Evolutionary conservation across 2,888 invertebrate species (phyloP).

Genomic region (Bhutanitis thaidina): DNA sequence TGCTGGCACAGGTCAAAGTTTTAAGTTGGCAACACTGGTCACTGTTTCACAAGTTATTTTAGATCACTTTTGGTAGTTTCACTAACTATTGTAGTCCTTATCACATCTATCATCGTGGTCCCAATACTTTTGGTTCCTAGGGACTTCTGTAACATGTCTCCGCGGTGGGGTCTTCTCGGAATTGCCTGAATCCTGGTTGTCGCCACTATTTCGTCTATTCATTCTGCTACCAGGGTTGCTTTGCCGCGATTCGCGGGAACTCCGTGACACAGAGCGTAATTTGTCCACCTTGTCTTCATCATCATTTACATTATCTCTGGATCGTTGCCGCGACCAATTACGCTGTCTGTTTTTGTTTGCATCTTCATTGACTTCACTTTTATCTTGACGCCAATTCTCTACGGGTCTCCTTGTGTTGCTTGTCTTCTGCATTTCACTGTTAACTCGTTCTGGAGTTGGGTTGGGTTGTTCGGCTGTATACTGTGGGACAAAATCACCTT

Average conservation of each 20-base stretch:
- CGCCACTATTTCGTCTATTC: constrained; percentile 50
- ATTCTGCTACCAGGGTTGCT: constrained; percentile 31
- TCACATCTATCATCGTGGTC: constrained; percentile 72
- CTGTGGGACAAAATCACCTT: constrained; percentile 46
- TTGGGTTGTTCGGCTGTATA: constrained; percentile 27
- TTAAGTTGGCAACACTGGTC: constrained; percentile 14
- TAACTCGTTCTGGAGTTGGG: constrained; percentile 45
- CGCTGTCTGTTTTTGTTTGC: constrained; percentile 47
- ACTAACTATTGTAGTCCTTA: constrained; percentile 71
- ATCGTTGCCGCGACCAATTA: constrained; percentile 57
- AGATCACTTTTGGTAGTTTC: constrained; percentile 15
- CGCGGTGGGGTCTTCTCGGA: constrained; percentile 42
- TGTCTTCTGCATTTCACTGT: constrained; percentile 57
- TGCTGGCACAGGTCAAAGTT: constrained; percentile 8
- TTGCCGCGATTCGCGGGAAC: constrained; percentile 42
- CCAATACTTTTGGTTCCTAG: constrained; percentile 68
- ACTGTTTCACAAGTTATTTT: constrained; percentile 5
- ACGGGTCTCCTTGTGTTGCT: constrained; percentile 41
- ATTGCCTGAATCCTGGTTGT: constrained; percentile 27
- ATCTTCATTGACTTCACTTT: constrained; percentile 46
- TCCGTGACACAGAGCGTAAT: constrained; percentile 28
- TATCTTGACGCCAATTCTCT: constrained; percentile 67
- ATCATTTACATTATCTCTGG: constrained; percentile 54
- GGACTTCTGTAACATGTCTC: constrained; percentile 62
- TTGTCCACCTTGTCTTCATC: constrained; percentile 43